phyloP scores from a whole-genome alignment of 2,113 vertebrate species.

The Trematomus loennbergii region DNA sequence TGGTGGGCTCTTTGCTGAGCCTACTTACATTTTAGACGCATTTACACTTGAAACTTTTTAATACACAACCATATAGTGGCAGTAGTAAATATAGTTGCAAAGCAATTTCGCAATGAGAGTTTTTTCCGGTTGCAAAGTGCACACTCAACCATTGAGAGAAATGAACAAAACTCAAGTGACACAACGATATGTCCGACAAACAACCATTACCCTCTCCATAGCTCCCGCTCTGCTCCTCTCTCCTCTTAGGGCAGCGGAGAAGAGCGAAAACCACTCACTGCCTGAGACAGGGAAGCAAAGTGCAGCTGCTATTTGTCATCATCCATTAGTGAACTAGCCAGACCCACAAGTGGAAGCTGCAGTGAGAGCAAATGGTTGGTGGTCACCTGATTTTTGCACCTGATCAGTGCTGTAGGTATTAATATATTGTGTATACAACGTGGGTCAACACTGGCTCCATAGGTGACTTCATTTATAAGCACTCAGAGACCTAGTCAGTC shows the following conservation, averaged over 20 bases:
- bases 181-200: slow-evolving; percentile 63
- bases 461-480: slow-evolving; percentile 13
- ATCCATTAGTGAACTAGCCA: slow-evolving; percentile 65
- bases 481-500: neutral
- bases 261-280: slow-evolving; percentile 64
- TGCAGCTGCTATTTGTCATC: slow-evolving; percentile 69
- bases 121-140: slow-evolving; percentile 30
- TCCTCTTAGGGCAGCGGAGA: slow-evolving; percentile 43
- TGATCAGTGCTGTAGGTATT: slow-evolving; percentile 17
- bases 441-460: slow-evolving; percentile 26
- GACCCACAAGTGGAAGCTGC: slow-evolving; percentile 36
- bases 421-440: neutral
- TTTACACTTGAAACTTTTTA: neutral
- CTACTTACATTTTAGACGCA: too few species aligned
- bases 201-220: slow-evolving; percentile 65
- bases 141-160: slow-evolving; percentile 51
- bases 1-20: neutral
- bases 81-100: slow-evolving; percentile 32
- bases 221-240: slow-evolving; percentile 34
- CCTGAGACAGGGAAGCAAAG: slow-evolving; percentile 60
- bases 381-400: slow-evolving; percentile 23
- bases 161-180: slow-evolving; percentile 63
- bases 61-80: slow-evolving; percentile 1
- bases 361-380: slow-evolving; percentile 38
- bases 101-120: slow-evolving; percentile 17